A percentile compares a stretch with the other conserved stretches of the same genome.
Evolutionary conservation across 2,113 vertebrate genomes (phyloP).

Genomic region (Zapus hudsonius): DNA sequence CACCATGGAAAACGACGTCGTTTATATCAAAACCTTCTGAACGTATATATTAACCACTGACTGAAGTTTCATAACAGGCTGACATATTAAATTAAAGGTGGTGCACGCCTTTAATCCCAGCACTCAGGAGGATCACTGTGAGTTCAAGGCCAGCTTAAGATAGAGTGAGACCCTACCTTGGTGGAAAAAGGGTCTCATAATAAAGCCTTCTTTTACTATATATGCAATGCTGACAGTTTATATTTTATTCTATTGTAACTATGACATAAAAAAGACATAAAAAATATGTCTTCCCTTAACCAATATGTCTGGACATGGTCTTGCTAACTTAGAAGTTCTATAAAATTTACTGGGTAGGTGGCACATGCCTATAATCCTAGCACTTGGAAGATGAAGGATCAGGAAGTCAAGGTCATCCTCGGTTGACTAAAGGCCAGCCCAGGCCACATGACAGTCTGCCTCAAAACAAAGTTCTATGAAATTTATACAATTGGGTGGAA

Average conservation of each 20-base stretch:
- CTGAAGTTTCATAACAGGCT: background rate
- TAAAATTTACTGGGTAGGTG: background rate
- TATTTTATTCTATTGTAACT: background rate
- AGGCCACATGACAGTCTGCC: too few relatives aligned
- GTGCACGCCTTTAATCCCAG: too few relatives aligned
- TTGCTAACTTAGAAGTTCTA: constrained; percentile 22
- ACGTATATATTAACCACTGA: background rate
- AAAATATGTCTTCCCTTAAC: background rate
- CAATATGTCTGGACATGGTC: background rate
- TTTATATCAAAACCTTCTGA: constrained; percentile 15
- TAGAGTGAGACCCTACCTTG: too few relatives aligned
- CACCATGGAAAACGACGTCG: constrained; percentile 28
- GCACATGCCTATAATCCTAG: background rate
- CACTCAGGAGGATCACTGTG: too few relatives aligned
- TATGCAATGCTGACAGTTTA: background rate
- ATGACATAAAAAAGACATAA: too few relatives aligned
- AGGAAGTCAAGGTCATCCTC: background rate
- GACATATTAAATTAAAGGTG: too few relatives aligned
- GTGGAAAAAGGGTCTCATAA: background rate
- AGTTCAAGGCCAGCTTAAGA: too few relatives aligned
- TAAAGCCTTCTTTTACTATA: background rate
- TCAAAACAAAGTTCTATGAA: background rate
- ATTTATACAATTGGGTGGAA: background rate
- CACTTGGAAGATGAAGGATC: background rate
- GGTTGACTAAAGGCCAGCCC: background rate